Base-by-base conservation (phyloP, 2,797 vertebrate species). In the Anguilla obscura region DNA sequence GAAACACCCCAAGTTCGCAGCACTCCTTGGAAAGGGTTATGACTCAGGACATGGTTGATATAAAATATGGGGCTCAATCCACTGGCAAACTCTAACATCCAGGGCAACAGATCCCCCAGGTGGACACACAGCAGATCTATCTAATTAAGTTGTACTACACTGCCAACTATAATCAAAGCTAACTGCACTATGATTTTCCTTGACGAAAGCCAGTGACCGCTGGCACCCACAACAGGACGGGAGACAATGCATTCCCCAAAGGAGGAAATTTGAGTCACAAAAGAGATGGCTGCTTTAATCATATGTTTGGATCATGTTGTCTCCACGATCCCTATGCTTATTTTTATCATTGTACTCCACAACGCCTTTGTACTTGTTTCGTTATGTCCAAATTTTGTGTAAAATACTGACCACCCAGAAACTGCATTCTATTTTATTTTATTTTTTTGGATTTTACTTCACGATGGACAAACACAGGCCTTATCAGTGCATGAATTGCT, bases 41-140 rank as follows among this genome's bases (percentile, higher is more conserved):
- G 21, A 82, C 24, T n/a, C 24, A n/a, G 21, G 40, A 50, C 79
- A 92, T 93, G 95, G 88, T 92, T 95, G 93, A 88, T 91, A 94
- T 16, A 74, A 92, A 92, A 79, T 16, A 45, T 36, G 12, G 24
- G 74, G 18, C 87, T 66, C 9, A 89, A 90, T 91, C 87, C 89
- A 58, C 36, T 71, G 76, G 2, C 90, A 88, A 69, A 90, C 84
- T 50, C 33, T 89, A 87, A 87, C 16, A 24, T 12, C 18, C 83
- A 80, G 88, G 60, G 24, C 2, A 87, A 18, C 76, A 87, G 48
- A 88, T 89, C 86, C 87, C 76, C 40, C 33, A 83, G 27, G 85
- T 71, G 84, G 85, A 24, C n/a, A 87, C 87, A 85, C 85, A 54
- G 27, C 8, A 27, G 50, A 63, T 80, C 27, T 79, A 74, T 60